Base-by-base conservation (phyloP, 2,113 vertebrate species). In the Anarhynchus alexandrinus region DNA sequence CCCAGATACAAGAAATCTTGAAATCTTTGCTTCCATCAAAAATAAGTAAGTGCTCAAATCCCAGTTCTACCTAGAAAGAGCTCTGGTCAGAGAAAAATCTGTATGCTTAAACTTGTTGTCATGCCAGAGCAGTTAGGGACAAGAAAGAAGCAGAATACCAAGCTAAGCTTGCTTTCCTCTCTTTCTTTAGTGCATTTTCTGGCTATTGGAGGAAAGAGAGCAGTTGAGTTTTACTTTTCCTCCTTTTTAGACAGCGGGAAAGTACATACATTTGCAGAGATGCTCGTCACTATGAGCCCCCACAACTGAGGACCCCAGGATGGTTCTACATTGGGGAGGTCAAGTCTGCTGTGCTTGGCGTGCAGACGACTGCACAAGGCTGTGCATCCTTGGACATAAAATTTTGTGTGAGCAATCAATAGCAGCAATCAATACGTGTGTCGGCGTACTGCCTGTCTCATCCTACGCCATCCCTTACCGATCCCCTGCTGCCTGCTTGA, bases 401-500 rank as follows among this genome's bases (percentile, higher is more conserved):
- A 2, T 59, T 42, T 18, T 27, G 34, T 22, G 66, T 25, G 49
- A 69, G 43, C 78, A 47, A 23, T 76, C 6, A 15, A 2, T 45
- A 18, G 3, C 1, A 70, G 45, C 55, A 29, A 8, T 86, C 76
- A 26, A 6, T 49, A 3, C 1, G 5, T 29, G 27, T 78, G 59
- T 13, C 42, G 30, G 64, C 43, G 62, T 58, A 1, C 45, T 38
- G 72, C 67, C 2, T 9, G 6, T 29, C 61, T 66, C 47, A 66
- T 84, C 11, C 18, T 5, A 1, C 5, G 40, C 11, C 11, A 1
- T 17, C 43, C 0, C 1, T 52, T 52, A 5, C 62, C 18, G 51
- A 45, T 55, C 19, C 42, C 7, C 70, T 71, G 51, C 67, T 76
- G 42, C 30, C 36, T 1, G 2, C 69, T 81, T 22, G 83, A 49